Percentiles rank a stretch among this genome's conserved stretches.
Conservation (phyloP, 2,113 vertebrate species). For the Alaudala cheleensis region DNA sequence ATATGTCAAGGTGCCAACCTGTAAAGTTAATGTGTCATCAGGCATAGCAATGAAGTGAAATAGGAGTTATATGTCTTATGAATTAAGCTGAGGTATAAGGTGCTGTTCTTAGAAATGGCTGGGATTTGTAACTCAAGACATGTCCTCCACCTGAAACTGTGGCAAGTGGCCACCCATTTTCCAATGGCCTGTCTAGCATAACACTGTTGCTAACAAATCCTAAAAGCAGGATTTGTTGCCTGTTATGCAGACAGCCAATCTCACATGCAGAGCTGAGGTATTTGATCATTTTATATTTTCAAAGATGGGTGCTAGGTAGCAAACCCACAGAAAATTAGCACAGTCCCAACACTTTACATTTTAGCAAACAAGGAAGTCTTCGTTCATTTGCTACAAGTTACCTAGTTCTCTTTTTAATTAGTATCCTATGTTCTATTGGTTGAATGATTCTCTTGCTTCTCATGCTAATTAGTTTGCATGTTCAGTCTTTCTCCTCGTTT, state of each 20-base stretch:
- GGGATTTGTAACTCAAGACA: neutral
- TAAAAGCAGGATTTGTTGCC: neutral
- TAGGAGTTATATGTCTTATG: neutral
- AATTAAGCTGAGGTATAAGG: neutral
- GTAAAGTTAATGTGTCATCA: neutral
- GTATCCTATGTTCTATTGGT: neutral
- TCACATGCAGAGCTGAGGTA: neutral
- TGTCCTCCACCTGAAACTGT: neutral
- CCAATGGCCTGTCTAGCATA: neutral
- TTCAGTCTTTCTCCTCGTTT: neutral
- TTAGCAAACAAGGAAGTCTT: neutral
- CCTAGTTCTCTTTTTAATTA: neutral
- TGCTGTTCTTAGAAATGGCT: neutral
- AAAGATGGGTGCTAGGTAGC: neutral
- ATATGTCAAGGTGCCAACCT: neutral
- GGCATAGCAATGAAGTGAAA: neutral
- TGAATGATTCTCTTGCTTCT: neutral
- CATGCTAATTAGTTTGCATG: neutral
- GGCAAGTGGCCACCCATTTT: neutral
- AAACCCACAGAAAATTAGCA: neutral
- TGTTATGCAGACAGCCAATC: neutral
- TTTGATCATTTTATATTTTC: neutral
- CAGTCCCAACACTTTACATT: neutral
- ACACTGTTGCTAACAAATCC: neutral
- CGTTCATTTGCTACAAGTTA: neutral